Evolutionary conservation across 2,888 invertebrate species (phyloP).

Genomic region (Agelastica alni): DNA sequence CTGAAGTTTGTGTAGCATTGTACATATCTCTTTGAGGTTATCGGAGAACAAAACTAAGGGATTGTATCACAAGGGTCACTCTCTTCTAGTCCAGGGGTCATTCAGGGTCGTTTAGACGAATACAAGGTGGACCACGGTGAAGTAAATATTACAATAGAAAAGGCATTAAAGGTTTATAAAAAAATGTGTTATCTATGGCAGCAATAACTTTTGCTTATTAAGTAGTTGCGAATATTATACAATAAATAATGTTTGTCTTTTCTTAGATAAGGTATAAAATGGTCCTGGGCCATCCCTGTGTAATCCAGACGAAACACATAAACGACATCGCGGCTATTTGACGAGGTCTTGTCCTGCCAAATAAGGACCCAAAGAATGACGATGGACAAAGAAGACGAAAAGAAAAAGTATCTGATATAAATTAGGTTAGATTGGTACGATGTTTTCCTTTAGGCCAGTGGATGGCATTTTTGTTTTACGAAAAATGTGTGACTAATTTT

Average conservation of each 20-base stretch:
- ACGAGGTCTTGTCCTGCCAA: conserved; percentile 41
- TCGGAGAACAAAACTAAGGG: too few relatives aligned
- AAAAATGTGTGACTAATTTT: too few relatives aligned
- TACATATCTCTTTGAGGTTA: too few relatives aligned
- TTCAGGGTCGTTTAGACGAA: too few relatives aligned
- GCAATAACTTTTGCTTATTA: too few relatives aligned
- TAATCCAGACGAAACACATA: not conserved
- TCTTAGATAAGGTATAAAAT: not conserved
- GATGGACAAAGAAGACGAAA: conserved; percentile 39
- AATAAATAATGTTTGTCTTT: not conserved
- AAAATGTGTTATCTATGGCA: too few relatives aligned
- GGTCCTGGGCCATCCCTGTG: not conserved
- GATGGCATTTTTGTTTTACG: too few relatives aligned
- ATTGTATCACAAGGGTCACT: too few relatives aligned
- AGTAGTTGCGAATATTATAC: not conserved
- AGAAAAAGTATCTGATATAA: conserved; percentile 51
- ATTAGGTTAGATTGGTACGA: conserved; percentile 51
- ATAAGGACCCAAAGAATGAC: conserved; percentile 45
- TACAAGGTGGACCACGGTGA: too few relatives aligned
- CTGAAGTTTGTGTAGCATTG: too few relatives aligned
- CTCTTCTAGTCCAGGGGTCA: too few relatives aligned
- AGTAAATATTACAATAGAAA: not conserved
- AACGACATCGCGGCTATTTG: conserved; percentile 21
- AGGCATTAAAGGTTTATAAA: too few relatives aligned
- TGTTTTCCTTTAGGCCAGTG: conserved; percentile 25